These are phyloP conservation scores for Synanceia verrucosa DNA, from an alignment of 2,797 vertebrate genomes.

Conservation along the genomic window DNA sequence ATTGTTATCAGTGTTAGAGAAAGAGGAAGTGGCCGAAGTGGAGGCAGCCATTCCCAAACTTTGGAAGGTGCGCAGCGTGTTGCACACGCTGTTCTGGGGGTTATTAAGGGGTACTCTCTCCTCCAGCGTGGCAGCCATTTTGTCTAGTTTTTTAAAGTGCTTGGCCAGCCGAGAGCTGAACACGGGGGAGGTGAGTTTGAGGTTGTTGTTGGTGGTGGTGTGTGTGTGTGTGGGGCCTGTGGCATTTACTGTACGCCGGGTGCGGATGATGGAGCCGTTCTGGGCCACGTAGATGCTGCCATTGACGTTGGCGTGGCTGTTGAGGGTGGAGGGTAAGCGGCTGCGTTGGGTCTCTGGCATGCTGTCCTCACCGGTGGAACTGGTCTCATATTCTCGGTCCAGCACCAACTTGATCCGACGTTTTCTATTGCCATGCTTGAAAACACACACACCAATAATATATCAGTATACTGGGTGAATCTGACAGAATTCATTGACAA, in stretches of 20 bases:
- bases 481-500: not conserved
- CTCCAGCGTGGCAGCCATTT: slow-evolving; percentile 91
- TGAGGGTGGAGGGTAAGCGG: slow-evolving; percentile 75
- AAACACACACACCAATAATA: slow-evolving; percentile 23
- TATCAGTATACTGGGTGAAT: not conserved
- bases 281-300: slow-evolving; percentile 93
- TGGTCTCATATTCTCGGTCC: slow-evolving; percentile 92
- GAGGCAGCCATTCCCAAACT: slow-evolving; percentile 73
- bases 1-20: slow-evolving; percentile 71
- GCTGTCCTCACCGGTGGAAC: slow-evolving; percentile 94
- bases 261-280: slow-evolving; percentile 95
- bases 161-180: slow-evolving; percentile 85
- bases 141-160: slow-evolving; percentile 95
- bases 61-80: slow-evolving; percentile 61
- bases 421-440: slow-evolving; percentile 81
- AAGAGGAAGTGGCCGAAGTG: slow-evolving; percentile 33
- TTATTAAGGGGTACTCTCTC: slow-evolving; percentile 88
- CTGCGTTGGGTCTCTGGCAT: slow-evolving; percentile 85
- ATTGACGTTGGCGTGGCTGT: slow-evolving; percentile 84
- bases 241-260: slow-evolving; percentile 80
- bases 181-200: slow-evolving; percentile 86
- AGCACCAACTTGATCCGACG: slow-evolving; percentile 91
- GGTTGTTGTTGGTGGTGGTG: slow-evolving; percentile 76
- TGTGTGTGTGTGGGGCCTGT: slow-evolving; percentile 52
- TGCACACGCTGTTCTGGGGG: slow-evolving; percentile 58